phyloP scores from a whole-genome alignment of 2,113 vertebrate genomes.

The Apodemus speciosus region DNA sequence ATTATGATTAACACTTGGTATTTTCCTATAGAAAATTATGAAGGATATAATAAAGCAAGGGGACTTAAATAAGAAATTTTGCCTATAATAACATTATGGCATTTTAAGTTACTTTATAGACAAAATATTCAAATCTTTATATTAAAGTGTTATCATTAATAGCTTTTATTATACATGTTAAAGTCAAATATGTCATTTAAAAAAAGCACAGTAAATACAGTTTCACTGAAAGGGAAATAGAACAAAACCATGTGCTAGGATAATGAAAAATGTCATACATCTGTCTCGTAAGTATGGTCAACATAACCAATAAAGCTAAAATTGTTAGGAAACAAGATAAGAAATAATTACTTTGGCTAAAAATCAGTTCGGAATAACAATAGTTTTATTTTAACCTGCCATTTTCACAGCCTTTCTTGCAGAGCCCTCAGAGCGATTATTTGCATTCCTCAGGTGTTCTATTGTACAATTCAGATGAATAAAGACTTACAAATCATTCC shows the following conservation, averaged over 20 bases:
- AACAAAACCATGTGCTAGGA: constrained; percentile 69
- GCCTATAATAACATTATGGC: constrained; percentile 60
- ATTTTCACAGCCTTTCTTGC: constrained; percentile 92
- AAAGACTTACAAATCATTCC: constrained; percentile 99
- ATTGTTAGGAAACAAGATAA: constrained; percentile 88
- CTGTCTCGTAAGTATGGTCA: constrained; percentile 83
- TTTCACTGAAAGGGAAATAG: constrained; percentile 68
- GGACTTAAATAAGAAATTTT: constrained; percentile 62
- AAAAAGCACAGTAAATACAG: constrained; percentile 53
- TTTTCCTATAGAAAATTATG: constrained; percentile 64
- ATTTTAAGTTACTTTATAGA: constrained; percentile 70
- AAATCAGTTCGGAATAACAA: constrained; percentile 95
- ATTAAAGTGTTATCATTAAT: constrained; percentile 45
- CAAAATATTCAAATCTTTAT: constrained; percentile 54
- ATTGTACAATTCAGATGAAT: constrained; percentile 96
- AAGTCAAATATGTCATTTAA: constrained; percentile 63
- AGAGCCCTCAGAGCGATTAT: constrained; percentile 94
- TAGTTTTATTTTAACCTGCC: constrained; percentile 91
- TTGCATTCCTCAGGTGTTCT: constrained; percentile 99
- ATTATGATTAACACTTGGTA: constrained; percentile 66
- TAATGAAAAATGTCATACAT: constrained; percentile 70
- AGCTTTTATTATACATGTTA: constrained; percentile 50
- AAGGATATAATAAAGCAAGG: constrained; percentile 8
- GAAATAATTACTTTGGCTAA: constrained; percentile 90
- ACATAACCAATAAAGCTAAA: constrained; percentile 83